Percentiles rank a stretch among this genome's conserved stretches.
Evolutionary conservation across 35 echinoderm and acorn worm species (phyloP).

Genomic region (Apostichopus parvimensis): DNA sequence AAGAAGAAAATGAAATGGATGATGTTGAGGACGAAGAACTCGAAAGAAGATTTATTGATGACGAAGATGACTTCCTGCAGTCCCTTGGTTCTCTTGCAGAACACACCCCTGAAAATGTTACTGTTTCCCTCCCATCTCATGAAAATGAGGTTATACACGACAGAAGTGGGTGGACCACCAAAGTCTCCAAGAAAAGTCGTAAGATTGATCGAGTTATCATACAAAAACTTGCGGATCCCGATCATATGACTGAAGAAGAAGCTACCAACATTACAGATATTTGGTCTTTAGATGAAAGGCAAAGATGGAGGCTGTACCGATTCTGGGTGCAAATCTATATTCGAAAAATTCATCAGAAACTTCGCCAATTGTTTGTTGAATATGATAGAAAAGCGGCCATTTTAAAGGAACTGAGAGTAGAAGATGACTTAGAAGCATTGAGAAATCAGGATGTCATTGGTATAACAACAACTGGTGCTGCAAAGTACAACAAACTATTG

Average conservation of each 20-base stretch:
- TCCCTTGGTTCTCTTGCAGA: background rate
- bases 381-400: conserved; percentile 53
- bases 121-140: conserved; percentile 46
- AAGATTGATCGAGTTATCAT: conserved; percentile 46
- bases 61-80: conserved; percentile 37
- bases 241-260: conserved; percentile 65
- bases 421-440: conserved; percentile 60
- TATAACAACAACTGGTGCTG: conserved; percentile 82
- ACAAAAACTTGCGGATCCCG: conserved; percentile 58
- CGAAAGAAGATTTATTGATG: conserved; percentile 24
- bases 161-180: conserved; percentile 26
- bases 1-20: background rate
- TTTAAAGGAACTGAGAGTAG: conserved; percentile 58
- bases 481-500: conserved; percentile 68
- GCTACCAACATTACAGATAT: conserved; percentile 61
- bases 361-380: conserved; percentile 27
- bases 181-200: conserved; percentile 22
- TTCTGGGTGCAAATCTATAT: conserved; percentile 69
- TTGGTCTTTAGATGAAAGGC: conserved; percentile 26
- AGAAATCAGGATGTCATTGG: conserved; percentile 73
- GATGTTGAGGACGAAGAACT: conserved; percentile 33
- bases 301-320: conserved; percentile 81
- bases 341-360: background rate
- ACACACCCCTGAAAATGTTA: conserved; percentile 53
- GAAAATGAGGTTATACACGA: background rate